These are phyloP conservation scores for Luidia sarsii DNA, from an alignment of 53 echinoderm and acorn worm species.

Conservation along the genomic window DNA sequence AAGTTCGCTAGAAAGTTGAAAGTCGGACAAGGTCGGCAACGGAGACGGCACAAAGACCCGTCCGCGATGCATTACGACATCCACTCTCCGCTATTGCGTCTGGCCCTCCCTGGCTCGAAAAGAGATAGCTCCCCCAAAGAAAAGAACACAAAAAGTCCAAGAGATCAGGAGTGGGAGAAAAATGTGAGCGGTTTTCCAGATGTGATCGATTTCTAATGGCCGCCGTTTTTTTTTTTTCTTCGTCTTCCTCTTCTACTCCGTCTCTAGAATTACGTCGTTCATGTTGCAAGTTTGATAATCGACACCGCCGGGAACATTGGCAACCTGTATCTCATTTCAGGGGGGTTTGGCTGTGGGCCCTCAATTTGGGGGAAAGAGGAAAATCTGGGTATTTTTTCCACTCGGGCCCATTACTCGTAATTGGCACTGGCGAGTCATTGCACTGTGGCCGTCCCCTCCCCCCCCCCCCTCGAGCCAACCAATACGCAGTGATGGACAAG, in stretches of 20 bases:
- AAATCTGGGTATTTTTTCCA: not conserved
- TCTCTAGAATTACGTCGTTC: too few relatives aligned
- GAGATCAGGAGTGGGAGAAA: too few relatives aligned
- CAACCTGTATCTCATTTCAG: conserved; percentile 2
- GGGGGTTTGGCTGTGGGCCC: not conserved
- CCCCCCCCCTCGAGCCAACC: too few relatives aligned
- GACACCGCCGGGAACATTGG: conserved; percentile 3
- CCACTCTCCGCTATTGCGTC: too few relatives aligned
- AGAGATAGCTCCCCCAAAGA: too few relatives aligned
- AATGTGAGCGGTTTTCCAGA: conserved; percentile 13
- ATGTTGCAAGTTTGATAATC: too few relatives aligned
- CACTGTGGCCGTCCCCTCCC: conserved; percentile 6
- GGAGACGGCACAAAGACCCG: not conserved
- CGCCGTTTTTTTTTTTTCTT: too few relatives aligned
- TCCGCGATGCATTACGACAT: too few relatives aligned
- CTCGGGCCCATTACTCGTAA: conserved; percentile 1
- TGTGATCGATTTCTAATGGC: not conserved
- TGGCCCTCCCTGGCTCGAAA: too few relatives aligned
- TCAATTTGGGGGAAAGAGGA: not conserved
- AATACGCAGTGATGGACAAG: too few relatives aligned
- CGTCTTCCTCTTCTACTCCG: too few relatives aligned
- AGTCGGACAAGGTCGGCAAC: not conserved
- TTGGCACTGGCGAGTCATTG: conserved; percentile 8
- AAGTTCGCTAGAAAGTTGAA: not conserved
- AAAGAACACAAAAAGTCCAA: too few relatives aligned